Conservation (phyloP, 2,888 invertebrate species). For the Tholera decimalis region DNA sequence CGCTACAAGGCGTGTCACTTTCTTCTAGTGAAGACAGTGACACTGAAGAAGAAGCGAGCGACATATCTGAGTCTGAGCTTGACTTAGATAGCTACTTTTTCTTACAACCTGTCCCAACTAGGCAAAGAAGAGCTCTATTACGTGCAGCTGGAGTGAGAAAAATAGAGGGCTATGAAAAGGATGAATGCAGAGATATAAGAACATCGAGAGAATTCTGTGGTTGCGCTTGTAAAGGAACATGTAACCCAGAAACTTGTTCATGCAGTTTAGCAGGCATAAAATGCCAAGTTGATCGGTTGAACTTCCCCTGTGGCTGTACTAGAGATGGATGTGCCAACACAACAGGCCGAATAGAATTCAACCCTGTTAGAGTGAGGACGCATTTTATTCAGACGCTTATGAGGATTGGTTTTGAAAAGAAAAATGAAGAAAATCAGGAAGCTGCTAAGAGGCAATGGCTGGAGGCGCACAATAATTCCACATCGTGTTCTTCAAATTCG, state of each 20-base stretch:
- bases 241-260: constrained; percentile 98
- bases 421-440: constrained; percentile 92
- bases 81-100: constrained; percentile 98
- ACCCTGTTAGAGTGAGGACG: constrained; percentile 98
- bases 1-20: constrained; percentile 88
- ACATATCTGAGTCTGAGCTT: constrained; percentile 95
- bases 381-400: constrained; percentile 99
- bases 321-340: constrained; percentile 98
- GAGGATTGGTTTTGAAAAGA: constrained; percentile 97
- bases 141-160: constrained; percentile 98
- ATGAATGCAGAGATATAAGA: constrained; percentile 98
- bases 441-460: constrained; percentile 88
- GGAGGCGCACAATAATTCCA: constrained; percentile 78
- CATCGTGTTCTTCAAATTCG: constrained; percentile 80
- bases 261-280: constrained; percentile 99
- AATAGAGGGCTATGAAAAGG: constrained; percentile 98
- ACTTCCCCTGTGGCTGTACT: constrained; percentile 99
- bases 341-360: constrained; percentile 98
- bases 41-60: constrained; percentile 96
- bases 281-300: constrained; percentile 98
- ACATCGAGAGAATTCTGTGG: constrained; percentile 98
- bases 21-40: constrained; percentile 97
- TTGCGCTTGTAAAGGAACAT: constrained; percentile 97
- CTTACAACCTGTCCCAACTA: constrained; percentile 97
- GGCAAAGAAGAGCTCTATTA: constrained; percentile 96